Percentiles rank a stretch among this genome's conserved stretches.
phyloP scores from a whole-genome alignment of 2,797 vertebrate genomes.

The Sebastes steindachneri region DNA sequence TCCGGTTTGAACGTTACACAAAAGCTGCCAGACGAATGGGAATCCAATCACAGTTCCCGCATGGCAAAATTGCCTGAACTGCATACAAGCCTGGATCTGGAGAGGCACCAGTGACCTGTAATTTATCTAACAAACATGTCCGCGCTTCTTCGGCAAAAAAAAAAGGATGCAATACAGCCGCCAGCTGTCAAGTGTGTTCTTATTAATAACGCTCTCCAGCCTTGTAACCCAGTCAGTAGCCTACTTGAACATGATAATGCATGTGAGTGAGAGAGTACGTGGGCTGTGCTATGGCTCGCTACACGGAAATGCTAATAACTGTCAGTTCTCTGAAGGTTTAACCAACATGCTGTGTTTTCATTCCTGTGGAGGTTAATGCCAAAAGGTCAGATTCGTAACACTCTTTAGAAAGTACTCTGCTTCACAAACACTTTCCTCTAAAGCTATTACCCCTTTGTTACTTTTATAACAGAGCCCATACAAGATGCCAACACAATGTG shows the following conservation, averaged over 20 bases:
- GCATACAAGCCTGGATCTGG: conserved; percentile 30
- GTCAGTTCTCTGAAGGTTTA: conserved; percentile 70
- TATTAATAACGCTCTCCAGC: conserved; percentile 24
- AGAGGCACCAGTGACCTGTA: conserved; percentile 29
- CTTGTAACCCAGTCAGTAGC: conserved; percentile 18
- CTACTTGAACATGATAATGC: conserved; percentile 70
- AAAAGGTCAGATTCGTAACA: conserved; percentile 52
- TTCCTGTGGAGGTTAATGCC: conserved; percentile 61
- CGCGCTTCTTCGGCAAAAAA: not conserved
- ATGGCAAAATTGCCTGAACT: conserved; percentile 49
- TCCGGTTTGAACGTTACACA: conserved; percentile 58
- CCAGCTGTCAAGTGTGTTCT: conserved; percentile 4
- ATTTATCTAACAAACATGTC: conserved; percentile 41
- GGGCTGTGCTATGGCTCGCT: conserved; percentile 57
- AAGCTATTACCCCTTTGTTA: conserved; percentile 72
- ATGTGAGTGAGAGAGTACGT: conserved; percentile 46
- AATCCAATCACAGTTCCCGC: conserved; percentile 67
- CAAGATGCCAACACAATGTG: conserved; percentile 29
- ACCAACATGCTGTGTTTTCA: conserved; percentile 54
- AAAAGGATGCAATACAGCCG: not conserved
- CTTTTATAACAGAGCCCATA: conserved; percentile 43
- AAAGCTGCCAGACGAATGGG: conserved; percentile 68
- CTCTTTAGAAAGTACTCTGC: conserved; percentile 69
- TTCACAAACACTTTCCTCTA: conserved; percentile 45
- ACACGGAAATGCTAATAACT: conserved; percentile 70